Evolutionary conservation across 1,140 invertebrate species (phyloP).

Genomic region (Drosophila sproati): DNA sequence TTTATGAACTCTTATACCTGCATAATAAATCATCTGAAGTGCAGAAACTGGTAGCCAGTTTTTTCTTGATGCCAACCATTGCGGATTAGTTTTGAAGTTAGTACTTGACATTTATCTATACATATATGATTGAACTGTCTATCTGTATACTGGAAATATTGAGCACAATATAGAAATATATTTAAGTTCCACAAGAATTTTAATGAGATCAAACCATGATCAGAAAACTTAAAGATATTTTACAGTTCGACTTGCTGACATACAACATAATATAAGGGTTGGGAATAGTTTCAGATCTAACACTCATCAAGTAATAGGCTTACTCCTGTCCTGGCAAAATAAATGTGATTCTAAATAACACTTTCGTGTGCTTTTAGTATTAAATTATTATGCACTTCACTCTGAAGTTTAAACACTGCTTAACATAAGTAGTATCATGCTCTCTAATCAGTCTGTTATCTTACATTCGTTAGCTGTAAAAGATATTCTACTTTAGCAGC

Average conservation of each 20-base stretch:
- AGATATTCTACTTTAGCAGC: neutral
- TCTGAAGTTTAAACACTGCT: constrained; percentile 13
- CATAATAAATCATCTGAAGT: constrained; percentile 61
- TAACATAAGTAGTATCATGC: constrained; percentile 3
- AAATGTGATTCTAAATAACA: constrained; percentile 10
- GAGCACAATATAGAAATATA: too few relatives aligned
- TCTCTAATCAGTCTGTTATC: constrained; percentile 5
- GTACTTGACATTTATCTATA: neutral
- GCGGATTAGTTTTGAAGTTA: neutral
- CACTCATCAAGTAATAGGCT: too few relatives aligned
- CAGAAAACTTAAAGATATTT: too few relatives aligned
- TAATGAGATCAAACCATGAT: too few relatives aligned
- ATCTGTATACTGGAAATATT: too few relatives aligned
- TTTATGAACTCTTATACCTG: constrained; percentile 49
- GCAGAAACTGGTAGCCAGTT: constrained; percentile 47
- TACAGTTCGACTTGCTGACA: too few relatives aligned
- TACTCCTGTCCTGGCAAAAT: neutral
- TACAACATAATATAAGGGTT: too few relatives aligned
- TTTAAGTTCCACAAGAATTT: too few relatives aligned
- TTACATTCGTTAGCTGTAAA: neutral
- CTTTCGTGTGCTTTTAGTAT: constrained; percentile 10
- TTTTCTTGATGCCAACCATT: constrained; percentile 19
- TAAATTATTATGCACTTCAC: constrained; percentile 19
- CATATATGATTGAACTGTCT: too few relatives aligned
- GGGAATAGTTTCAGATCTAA: too few relatives aligned